Base-by-base conservation (phyloP, 2,113 vertebrate species). In the Jacana jacana region DNA sequence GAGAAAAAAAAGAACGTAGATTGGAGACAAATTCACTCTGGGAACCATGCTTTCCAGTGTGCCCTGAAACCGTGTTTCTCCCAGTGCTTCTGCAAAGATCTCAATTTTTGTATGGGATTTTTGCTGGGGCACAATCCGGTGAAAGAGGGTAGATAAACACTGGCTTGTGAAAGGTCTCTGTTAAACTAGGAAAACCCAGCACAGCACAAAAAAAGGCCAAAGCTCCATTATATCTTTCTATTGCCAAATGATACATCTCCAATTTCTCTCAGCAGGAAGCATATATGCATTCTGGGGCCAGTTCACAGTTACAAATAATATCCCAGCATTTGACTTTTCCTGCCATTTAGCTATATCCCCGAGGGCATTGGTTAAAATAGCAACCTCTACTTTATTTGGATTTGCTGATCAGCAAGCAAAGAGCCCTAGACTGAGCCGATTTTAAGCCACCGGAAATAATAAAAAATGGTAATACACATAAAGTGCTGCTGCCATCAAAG, bases 1-100 rank as follows among this genome's bases (percentile, higher is more conserved):
- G 88, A 97, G 66, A 97, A 93, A 95, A 70, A 70, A 73, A 52
- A 93, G 23, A 90, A 94, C 9, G 46, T 82, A 71, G 72, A 70
- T 89, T 94, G 91, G 64, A 94, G 73, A 94, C 40, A 54, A 49
- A 71, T 72, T 92, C 46, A 80, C 11, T 71, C 60, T 57, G 61
- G 44, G 44, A 92, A 80, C 16, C 30, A 1, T 49, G 22, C 24
- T 76, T 73, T 86, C 24, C 55, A 48, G 20, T 19, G 10, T 68
- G 48, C 35, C 79, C 55, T 63, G 27, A 88, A 83, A 66, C 7
- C 23, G 13, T 25, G 9, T 61, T 96, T 83, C 23, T 73, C n/a
- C 40, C 52, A 72, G 0, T 15, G 44, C 7, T 92, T 86, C 65
- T 44, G 28, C 17, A 51, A 82, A 76, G 20, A 54, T 30, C 25